Base-by-base conservation (phyloP, 2,888 invertebrate genomes). In the Willowsia nigromaculata region DNA sequence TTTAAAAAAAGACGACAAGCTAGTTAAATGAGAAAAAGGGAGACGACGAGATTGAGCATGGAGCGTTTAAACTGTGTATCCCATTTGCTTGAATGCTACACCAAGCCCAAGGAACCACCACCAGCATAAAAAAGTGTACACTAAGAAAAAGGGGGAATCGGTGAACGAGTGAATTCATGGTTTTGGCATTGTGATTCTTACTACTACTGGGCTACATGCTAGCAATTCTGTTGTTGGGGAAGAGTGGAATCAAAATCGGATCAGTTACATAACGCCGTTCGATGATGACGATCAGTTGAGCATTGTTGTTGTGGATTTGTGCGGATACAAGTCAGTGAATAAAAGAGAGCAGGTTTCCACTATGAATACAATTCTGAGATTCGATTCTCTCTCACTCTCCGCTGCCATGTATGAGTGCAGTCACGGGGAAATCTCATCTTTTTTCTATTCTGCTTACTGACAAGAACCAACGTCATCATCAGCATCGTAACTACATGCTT, bases 391-490 rank as follows among this genome's bases (percentile, higher is more conserved):
- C n/a, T n/a, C n/a, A n/a, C n/a, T 33, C n/a, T 4, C 50, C 47
- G 13, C 47, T 37, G 9, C 2, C 47, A 47, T 13, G 13, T 15
- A 65, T 68, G 59, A 76, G 62, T 74, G 88, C 88, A 88, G 40
- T 76, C 88, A 84, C 65, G 88, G 40, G 83, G 88, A 88, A 88
- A 88, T 88, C 88, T 88, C 83, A 83, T 88, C 74, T 83, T 50
- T 81, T 74, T 47, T 65, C 65, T 5, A 65, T 65, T 0, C 30
- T 40, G 37, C 37, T n/a, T 40, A 25, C 43, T 74, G 47, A 74
- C 40, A 74, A 47, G 4, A 62, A 47, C 85, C 74, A 33, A 59
- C 85, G 76, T 76, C 50, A 76, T 18, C 47, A 50, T 15, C 50
- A 50, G 50, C 76, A 30, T 18, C 22, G 50, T n/a, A n/a, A n/a